Evolutionary conservation across 92 coral and sea anemone genomes (phyloP).

Genomic region (Umimayanthus kanabou): DNA sequence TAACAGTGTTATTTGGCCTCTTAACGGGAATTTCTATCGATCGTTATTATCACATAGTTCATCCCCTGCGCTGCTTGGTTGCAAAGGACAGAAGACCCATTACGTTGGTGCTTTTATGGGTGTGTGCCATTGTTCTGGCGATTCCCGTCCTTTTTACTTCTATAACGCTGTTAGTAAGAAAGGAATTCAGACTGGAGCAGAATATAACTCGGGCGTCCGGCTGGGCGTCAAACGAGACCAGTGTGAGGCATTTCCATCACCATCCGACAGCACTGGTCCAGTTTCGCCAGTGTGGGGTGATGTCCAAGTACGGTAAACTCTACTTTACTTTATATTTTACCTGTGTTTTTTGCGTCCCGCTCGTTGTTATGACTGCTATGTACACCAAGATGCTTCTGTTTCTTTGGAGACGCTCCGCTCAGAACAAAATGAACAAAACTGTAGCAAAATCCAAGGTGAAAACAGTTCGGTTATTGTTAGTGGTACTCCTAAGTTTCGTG

Average conservation of each 20-base stretch:
- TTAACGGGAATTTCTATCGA: slow-evolving; percentile 28
- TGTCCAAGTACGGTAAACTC: neutral
- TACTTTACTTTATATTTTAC: slow-evolving; percentile 10
- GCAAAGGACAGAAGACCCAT: slow-evolving; percentile 2
- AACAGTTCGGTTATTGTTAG: slow-evolving; percentile 20
- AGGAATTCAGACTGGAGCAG: neutral
- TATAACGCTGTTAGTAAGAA: neutral
- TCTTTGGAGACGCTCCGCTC: slow-evolving; percentile 30
- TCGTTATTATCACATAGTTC: slow-evolving; percentile 30
- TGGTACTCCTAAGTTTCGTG: slow-evolving; percentile 27
- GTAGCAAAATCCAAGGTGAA: slow-evolving; percentile 22
- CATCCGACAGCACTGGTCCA: neutral
- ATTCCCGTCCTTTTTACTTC: neutral
- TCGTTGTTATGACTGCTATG: slow-evolving; percentile 13
- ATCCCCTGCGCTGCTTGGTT: slow-evolving; percentile 23
- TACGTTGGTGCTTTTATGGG: slow-evolving; percentile 1
- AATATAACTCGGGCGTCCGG: neutral
- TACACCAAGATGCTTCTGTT: slow-evolving; percentile 33
- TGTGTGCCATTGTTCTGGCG: slow-evolving; percentile 5
- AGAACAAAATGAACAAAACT: slow-evolving; percentile 33
- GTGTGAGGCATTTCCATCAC: neutral
- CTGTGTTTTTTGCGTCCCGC: slow-evolving; percentile 12
- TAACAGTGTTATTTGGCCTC: slow-evolving; percentile 26
- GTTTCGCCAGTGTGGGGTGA: slow-evolving; percentile 27
- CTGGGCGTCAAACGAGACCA: neutral